phyloP scores from a whole-genome alignment of 2,113 vertebrate species.

The Ivindomyrus marchei region DNA sequence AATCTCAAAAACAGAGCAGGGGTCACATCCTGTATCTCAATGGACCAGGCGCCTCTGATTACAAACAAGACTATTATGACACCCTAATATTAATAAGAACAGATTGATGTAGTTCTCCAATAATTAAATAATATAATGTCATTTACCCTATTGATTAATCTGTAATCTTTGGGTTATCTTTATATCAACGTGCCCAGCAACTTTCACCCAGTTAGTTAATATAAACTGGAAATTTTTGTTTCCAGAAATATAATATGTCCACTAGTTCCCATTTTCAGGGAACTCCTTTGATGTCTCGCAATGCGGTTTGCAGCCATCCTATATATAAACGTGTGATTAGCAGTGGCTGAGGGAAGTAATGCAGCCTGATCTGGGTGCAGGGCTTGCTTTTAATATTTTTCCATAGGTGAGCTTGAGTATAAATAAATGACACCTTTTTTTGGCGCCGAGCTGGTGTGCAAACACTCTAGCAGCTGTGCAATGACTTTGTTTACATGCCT shows the following conservation, averaged over 20 bases:
- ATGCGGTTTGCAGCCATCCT: background rate
- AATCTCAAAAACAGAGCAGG: background rate
- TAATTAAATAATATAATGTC: background rate
- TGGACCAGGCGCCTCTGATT: background rate
- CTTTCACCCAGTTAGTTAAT: background rate
- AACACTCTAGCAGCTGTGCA: background rate
- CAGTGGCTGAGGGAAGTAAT: background rate
- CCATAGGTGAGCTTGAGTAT: background rate
- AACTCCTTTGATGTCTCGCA: background rate
- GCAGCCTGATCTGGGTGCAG: background rate
- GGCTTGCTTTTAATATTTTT: background rate
- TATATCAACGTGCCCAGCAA: background rate
- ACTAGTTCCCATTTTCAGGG: background rate
- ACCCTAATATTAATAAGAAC: background rate
- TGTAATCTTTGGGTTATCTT: background rate
- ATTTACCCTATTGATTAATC: background rate
- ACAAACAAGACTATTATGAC: background rate
- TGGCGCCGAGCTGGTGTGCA: background rate
- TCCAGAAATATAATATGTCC: background rate
- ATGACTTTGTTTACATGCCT: background rate
- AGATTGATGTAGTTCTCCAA: background rate
- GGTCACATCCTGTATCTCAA: background rate
- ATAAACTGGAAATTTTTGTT: background rate
- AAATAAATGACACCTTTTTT: background rate
- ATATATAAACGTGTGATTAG: background rate